Conservation (phyloP, 2,888 invertebrate genomes). For the Lamellibrachia columna region DNA sequence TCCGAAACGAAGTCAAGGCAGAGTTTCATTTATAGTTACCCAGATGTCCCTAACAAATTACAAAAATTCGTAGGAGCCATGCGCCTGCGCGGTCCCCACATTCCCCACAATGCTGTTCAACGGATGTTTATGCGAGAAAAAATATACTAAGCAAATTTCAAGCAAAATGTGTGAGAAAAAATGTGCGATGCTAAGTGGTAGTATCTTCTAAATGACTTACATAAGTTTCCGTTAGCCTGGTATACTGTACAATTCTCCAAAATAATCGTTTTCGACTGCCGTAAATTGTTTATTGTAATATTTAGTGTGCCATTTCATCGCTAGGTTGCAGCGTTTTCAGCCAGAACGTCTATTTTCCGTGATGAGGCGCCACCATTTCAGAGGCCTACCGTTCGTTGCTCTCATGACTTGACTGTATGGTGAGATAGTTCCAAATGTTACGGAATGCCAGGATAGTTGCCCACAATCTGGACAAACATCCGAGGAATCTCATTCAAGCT, state of each 20-base stretch:
- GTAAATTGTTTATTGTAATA: not conserved
- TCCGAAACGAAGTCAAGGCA: constrained; percentile 6
- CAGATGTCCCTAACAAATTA: constrained; percentile 10
- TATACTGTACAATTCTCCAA: not conserved
- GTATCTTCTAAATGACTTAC: not conserved
- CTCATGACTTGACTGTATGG: too few species aligned
- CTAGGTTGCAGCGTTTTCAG: not conserved
- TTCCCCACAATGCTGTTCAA: not conserved
- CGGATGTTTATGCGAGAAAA: not conserved
- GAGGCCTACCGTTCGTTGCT: too few species aligned
- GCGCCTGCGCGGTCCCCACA: constrained; percentile 6
- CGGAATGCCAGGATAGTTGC: too few species aligned
- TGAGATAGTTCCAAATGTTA: too few species aligned
- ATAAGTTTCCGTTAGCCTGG: not conserved
- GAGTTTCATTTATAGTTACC: constrained; percentile 12
- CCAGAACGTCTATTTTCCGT: too few species aligned
- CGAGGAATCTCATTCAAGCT: too few species aligned
- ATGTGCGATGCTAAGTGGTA: not conserved
- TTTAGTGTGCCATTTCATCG: not conserved
- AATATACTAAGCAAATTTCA: not conserved
- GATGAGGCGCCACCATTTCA: too few species aligned
- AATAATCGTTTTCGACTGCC: not conserved
- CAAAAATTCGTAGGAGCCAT: constrained; percentile 12
- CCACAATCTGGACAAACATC: too few species aligned
- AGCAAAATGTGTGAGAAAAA: not conserved